Base-by-base conservation (phyloP, 2,888 invertebrate species). In the Arctia plantaginis region DNA sequence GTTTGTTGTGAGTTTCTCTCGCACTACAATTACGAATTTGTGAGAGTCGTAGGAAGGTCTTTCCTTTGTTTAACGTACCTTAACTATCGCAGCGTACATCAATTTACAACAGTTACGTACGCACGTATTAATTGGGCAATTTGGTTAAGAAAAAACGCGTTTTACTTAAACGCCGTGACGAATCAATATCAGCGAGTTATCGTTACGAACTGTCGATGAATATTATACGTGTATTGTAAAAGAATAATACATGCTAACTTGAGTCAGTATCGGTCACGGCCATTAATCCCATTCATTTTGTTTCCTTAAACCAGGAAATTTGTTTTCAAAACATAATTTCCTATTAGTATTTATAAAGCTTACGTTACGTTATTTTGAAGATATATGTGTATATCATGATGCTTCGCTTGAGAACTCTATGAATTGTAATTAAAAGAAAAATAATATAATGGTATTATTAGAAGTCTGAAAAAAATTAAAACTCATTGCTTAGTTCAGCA, bases 21-120 rank as follows among this genome's bases (percentile, higher is more conserved):
- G 88, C 88, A 90, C 90, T 89, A 92, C 91, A 94, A 93, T 95
- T 93, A 94, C 89, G 90, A 93, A 91, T 93, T 93, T 94, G 93
- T 93, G 93, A 91, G 93, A 93, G 92, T 88, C 89, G 88, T 86
- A 87, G 89, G 89, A 90, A 91, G 91, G 90, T 90, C 89, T 88
- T 87, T 89, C 89, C 90, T 94, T 93, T 94, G 92, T 93, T 92
- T 89, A 83, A 86, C 81, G 78, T 59, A 90, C 92, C 92, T 90
- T 91, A 91, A 91, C 92, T 90, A 92, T 91, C 91, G 90, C 88
- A 80, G 83, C 86, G 85, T 86, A 84, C 87, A 85, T 86, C 88
- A 87, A 71, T 86, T 86, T 86, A 80, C 80, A 78, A 87, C 87
- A 87, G 87, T 88, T 88, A 92, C 91, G 90, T 91, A 84, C 87